Evolutionary conservation across 2,113 vertebrate genomes (phyloP), one percentile per base, ranked within the genome.

Genomic region (Cairina moschata): DNA sequence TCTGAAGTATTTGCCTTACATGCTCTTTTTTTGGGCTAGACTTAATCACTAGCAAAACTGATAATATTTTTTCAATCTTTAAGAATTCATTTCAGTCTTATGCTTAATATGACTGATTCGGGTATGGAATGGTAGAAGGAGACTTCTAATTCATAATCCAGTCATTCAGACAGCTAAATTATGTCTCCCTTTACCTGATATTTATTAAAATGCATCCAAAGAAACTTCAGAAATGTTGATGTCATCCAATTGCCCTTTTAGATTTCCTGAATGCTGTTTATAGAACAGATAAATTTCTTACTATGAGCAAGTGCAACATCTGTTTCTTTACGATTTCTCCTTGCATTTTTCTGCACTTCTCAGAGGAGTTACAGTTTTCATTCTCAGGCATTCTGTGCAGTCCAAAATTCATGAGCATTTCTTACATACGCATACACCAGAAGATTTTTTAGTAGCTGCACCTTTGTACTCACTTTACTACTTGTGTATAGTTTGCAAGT

Each of bases 61-160:
- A 96, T 97, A 96, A 90, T 80, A 96, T 93, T 97, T 97, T 96
- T 91, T 88, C 75, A 83, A 95, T 90, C 88, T 96, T 93, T 92
- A 96, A 86, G 59, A 96, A 95, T 96, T 97, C 86, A n/a, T 95
- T 63, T 93, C 87, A 94, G 66, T 88, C 42, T 83, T 42, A 83
- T 11, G 7, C 87, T 95, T 94, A 96, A 69, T 93, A 74, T 13
- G 59, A 60, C 68, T 95, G 78, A 81, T 97, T 95, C 86, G 79
- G 96, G 76, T 82, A 63, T 5, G 3, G 86, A 92, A 87, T 87
- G 60, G 95, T 97, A 86, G 83, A 93, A 95, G 32, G 52, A 94
- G n/a, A 22, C 26, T 88, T 73, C 96, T 90, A 95, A 86, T 96
- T 97, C 91, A 91, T 94, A 90, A 96, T 95, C 93, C 86, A 94